phyloP scores from a whole-genome alignment of 2,113 vertebrate genomes.

The Gymnorhina tibicen region DNA sequence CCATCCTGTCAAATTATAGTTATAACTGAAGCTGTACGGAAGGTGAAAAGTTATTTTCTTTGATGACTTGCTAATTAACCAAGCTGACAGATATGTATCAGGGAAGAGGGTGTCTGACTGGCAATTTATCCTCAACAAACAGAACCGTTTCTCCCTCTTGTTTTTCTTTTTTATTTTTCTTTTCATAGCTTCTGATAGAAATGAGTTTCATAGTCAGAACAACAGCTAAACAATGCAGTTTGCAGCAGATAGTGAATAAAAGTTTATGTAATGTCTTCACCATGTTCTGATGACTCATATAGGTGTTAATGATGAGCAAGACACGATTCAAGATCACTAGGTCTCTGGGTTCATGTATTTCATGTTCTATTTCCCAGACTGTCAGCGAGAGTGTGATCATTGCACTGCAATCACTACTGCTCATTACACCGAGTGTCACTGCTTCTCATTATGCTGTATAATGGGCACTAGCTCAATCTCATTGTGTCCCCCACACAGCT shows the following conservation, averaged over 20 bases:
- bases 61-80: slow-evolving; percentile 37
- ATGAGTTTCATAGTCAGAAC: neutral
- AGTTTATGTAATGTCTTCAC: neutral
- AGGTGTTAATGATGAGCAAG: slow-evolving; percentile 15
- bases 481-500: neutral
- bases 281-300: slow-evolving; percentile 7
- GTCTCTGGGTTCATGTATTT: neutral
- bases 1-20: neutral
- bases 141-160: neutral
- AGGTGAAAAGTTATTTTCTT: neutral
- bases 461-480: neutral
- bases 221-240: neutral
- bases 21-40: neutral
- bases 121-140: neutral
- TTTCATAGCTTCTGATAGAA: neutral
- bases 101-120: neutral
- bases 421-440: neutral
- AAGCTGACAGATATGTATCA: neutral
- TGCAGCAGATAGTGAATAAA: neutral
- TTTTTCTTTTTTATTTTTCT: neutral
- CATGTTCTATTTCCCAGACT: neutral
- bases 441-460: neutral
- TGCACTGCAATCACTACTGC: neutral
- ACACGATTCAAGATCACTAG: neutral
- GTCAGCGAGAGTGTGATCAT: neutral